phyloP scores from a whole-genome alignment of 2,888 invertebrate genomes.

The Limulus polyphemus region DNA sequence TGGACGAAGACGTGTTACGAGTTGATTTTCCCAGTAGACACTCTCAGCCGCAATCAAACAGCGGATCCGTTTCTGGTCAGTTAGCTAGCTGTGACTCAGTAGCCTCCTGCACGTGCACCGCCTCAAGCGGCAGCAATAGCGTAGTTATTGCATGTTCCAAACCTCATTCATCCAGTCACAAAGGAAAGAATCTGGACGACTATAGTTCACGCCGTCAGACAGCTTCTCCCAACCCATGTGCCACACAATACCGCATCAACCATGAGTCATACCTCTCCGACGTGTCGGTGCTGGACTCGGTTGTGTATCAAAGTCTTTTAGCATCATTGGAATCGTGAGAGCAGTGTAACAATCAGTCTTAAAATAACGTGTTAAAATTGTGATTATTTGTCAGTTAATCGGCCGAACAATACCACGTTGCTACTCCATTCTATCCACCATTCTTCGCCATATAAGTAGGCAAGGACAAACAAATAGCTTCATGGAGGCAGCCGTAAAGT shows the following conservation, averaged over 20 bases:
- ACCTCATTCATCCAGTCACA: constrained; percentile 3
- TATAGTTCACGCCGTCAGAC: background rate
- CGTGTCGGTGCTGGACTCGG: constrained; percentile 38
- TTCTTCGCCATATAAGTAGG: no score
- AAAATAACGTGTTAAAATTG: no score
- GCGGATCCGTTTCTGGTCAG: no score
- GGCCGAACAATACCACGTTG: no score
- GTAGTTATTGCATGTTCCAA: background rate
- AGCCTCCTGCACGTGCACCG: background rate
- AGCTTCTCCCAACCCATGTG: constrained; percentile 32
- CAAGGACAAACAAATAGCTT: no score
- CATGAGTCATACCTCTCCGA: constrained; percentile 16
- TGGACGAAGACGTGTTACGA: constrained; percentile 20
- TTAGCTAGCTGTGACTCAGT: no score
- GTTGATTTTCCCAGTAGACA: constrained; percentile 12
- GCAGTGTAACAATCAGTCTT: no score
- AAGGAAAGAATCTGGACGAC: constrained; percentile 4
- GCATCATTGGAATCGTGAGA: constrained; percentile 46
- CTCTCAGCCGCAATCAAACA: background rate
- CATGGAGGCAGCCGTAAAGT: no score
- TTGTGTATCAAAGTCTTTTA: constrained; percentile 48
- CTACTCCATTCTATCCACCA: no score
- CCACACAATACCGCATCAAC: constrained; percentile 26
- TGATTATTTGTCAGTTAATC: no score
- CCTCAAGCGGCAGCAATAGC: background rate